A percentile compares a stretch with the other conserved stretches of the same genome.
Conservation (phyloP, 2,888 invertebrate genomes). For the Aethes cnicana region DNA sequence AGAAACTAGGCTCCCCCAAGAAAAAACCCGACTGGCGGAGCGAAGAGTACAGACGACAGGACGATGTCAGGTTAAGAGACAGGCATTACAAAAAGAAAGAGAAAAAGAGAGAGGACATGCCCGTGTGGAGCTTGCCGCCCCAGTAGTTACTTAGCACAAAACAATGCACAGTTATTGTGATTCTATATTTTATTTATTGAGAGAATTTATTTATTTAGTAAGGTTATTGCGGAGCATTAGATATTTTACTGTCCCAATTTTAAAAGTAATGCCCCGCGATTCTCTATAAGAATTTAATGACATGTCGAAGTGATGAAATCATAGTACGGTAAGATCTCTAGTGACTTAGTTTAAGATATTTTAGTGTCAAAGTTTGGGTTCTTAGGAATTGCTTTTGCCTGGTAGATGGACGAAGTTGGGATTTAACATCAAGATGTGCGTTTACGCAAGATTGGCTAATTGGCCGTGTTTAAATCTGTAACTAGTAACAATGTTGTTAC, state of each 20-base stretch:
- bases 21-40: conserved; percentile 60
- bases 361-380: neutral
- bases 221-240: no score
- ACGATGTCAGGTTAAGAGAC: conserved; percentile 69
- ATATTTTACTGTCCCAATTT: no score
- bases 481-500: no score
- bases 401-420: conserved; percentile 11
- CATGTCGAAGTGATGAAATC: conserved; percentile 6
- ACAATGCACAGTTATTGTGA: conserved; percentile 25
- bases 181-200: conserved; percentile 29
- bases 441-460: neutral
- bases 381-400: neutral
- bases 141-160: conserved; percentile 51
- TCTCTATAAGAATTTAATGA: conserved; percentile 6
- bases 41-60: conserved; percentile 57
- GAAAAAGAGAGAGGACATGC: conserved; percentile 66
- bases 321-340: conserved; percentile 19
- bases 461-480: no score
- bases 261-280: no score
- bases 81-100: conserved; percentile 65
- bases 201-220: conserved; percentile 26
- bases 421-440: neutral
- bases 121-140: conserved; percentile 68
- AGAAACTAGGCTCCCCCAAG: conserved; percentile 52
- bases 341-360: conserved; percentile 17